These are phyloP conservation scores for Vollenhovia emeryi DNA, from an alignment of 1,140 invertebrate genomes.

Conservation along the genomic window DNA sequence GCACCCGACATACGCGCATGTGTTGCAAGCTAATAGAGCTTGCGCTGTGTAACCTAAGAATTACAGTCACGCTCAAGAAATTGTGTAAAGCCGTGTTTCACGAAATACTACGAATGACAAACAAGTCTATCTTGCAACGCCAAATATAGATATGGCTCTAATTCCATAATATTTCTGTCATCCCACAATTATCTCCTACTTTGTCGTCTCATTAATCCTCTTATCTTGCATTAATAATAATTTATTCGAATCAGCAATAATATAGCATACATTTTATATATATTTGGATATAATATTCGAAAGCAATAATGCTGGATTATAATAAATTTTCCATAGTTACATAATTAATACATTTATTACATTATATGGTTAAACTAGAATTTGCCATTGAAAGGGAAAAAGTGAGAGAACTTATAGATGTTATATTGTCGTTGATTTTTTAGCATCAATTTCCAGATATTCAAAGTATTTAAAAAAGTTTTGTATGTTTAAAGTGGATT, in stretches of 20 bases:
- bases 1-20: constrained; percentile 32
- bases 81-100: neutral
- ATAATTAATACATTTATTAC: neutral
- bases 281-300: neutral
- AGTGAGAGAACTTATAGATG: neutral
- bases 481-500: neutral
- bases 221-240: neutral
- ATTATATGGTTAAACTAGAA: neutral
- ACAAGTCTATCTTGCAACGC: neutral
- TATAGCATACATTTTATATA: neutral
- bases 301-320: neutral
- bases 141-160: neutral
- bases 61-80: constrained; percentile 49
- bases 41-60: constrained; percentile 37
- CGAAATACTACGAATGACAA: constrained; percentile 9
- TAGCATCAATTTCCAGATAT: neutral
- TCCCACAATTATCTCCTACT: neutral
- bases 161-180: neutral
- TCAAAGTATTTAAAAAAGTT: neutral
- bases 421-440: neutral
- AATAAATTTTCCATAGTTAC: neutral
- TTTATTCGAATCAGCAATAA: neutral
- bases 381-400: neutral
- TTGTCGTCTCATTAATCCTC: neutral
- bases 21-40: constrained; percentile 57